These are phyloP conservation scores for Lamellibrachia satsuma DNA, from an alignment of 2,888 invertebrate species.

Conservation along the genomic window DNA sequence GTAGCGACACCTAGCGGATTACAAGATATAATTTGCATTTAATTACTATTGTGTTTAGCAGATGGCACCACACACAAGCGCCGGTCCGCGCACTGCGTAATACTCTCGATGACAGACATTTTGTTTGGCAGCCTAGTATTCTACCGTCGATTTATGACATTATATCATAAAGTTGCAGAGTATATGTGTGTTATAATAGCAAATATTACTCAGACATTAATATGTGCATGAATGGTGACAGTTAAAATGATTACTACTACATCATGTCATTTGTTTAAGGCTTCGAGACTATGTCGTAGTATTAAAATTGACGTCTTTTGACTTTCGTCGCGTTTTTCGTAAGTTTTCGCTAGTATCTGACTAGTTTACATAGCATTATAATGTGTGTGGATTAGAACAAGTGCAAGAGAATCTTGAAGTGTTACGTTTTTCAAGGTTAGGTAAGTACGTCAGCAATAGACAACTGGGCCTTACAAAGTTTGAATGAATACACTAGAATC, in stretches of 20 bases:
- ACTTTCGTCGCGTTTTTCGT: constrained; percentile 7
- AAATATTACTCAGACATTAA: background rate
- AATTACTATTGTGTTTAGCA: background rate
- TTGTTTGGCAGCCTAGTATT: background rate
- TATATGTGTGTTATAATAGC: background rate
- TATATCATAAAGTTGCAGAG: background rate
- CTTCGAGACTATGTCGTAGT: constrained; percentile 13
- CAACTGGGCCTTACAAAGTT: background rate
- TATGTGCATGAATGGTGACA: background rate
- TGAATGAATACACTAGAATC: background rate
- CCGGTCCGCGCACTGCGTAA: background rate
- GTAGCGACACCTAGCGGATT: background rate
- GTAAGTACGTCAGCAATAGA: background rate
- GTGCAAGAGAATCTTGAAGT: constrained; percentile 1
- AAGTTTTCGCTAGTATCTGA: background rate
- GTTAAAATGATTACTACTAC: background rate
- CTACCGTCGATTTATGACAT: background rate
- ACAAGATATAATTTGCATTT: background rate
- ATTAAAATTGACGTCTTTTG: constrained; percentile 8
- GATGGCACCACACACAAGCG: background rate
- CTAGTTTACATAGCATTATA: background rate
- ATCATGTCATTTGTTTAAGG: background rate
- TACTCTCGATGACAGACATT: background rate
- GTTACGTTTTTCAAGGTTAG: background rate
- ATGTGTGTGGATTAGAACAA: background rate